These are phyloP conservation scores for Epizoanthus scotinus DNA, from an alignment of 92 coral and sea anemone genomes.

Conservation along the genomic window DNA sequence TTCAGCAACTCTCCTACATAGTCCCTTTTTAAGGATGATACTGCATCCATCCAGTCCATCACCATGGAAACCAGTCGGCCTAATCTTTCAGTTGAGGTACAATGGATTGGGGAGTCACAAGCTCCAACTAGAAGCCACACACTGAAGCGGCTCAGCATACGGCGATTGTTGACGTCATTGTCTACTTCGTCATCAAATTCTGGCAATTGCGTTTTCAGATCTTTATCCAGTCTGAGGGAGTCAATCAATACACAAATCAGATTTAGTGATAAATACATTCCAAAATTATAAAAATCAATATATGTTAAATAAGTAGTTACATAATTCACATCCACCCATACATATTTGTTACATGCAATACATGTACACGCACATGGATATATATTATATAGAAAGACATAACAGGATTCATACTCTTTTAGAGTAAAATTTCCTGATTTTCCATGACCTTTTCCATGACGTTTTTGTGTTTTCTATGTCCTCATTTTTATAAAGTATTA, in stretches of 20 bases:
- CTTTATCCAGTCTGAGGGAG: conserved; percentile 62
- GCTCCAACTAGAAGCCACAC: conserved; percentile 92
- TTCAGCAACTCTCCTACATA: conserved; percentile 87
- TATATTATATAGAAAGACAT: no score
- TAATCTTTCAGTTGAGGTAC: conserved; percentile 84
- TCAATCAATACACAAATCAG: background rate
- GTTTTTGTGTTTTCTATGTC: no score
- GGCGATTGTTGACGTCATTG: conserved; percentile 92
- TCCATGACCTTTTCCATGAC: no score
- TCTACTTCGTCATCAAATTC: conserved; percentile 77
- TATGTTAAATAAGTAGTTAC: no score
- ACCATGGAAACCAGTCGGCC: conserved; percentile 96
- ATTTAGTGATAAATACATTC: background rate
- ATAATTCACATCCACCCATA: no score
- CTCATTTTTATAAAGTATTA: no score
- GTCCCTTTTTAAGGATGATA: conserved; percentile 79
- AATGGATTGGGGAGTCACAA: conserved; percentile 77
- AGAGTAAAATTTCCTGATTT: no score
- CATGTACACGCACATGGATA: no score
- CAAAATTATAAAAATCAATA: no score
- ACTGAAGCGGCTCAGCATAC: conserved; percentile 95
- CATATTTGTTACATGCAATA: no score
- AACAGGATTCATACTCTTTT: no score
- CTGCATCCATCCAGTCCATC: conserved; percentile 92
- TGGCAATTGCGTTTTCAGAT: conserved; percentile 53